These are phyloP conservation scores for Zaprionus obscuricornis DNA, from an alignment of 2,888 invertebrate genomes.

Conservation along the genomic window DNA sequence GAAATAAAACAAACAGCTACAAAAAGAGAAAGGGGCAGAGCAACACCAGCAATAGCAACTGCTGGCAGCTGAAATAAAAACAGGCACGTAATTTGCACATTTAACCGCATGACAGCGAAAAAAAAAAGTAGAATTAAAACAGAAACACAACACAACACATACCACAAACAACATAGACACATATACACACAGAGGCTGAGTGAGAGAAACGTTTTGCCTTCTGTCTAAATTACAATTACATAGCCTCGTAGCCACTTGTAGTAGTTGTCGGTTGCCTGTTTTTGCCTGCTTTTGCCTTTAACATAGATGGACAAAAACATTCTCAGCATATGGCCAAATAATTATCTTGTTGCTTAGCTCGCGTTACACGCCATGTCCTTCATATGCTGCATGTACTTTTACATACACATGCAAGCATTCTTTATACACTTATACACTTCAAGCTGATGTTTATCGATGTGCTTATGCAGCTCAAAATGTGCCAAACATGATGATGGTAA, in stretches of 20 bases:
- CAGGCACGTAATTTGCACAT: constrained; percentile 72
- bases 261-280: constrained; percentile 48
- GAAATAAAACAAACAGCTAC: constrained; percentile 65
- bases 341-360: constrained; percentile 68
- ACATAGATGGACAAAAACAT: constrained; percentile 49
- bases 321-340: constrained; percentile 66
- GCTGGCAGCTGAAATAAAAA: constrained; percentile 61
- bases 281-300: constrained; percentile 36
- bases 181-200: constrained; percentile 3
- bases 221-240: constrained; percentile 72
- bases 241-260: constrained; percentile 17
- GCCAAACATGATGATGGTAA: constrained; percentile 39
- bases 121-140: constrained; percentile 48
- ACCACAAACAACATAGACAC: constrained; percentile 24
- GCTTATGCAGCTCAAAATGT: constrained; percentile 36
- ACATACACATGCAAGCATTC: constrained; percentile 15
- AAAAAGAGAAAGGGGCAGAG: no score
- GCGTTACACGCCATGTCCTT: no score
- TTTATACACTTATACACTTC: constrained; percentile 38
- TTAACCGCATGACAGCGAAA: constrained; percentile 69
- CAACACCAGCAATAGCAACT: constrained; percentile 19
- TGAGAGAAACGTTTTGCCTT: no score
- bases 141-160: constrained; percentile 12
- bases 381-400: background rate
- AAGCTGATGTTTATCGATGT: constrained; percentile 56